Conservation (phyloP, 2,797 vertebrate species). For the Poeciliopsis paucimaculata region DNA sequence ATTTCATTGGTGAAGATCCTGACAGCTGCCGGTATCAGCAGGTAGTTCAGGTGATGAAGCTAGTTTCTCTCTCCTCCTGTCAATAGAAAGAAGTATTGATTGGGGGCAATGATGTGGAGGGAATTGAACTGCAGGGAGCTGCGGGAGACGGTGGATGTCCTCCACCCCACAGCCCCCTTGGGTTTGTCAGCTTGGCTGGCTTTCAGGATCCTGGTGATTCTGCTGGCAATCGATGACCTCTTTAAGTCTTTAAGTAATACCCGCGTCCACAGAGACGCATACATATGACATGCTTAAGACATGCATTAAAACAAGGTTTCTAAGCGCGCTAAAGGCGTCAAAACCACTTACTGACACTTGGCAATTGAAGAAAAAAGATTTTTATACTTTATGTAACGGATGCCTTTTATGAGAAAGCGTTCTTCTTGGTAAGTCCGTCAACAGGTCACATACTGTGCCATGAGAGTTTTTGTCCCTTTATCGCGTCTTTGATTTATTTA, state of each 20-base stretch:
- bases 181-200: conserved; percentile 58
- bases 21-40: conserved; percentile 53
- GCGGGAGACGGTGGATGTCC: conserved; percentile 46
- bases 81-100: conserved; percentile 63
- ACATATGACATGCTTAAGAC: conserved; percentile 62
- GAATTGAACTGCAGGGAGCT: conserved; percentile 56
- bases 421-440: conserved; percentile 48
- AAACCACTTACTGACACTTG: conserved; percentile 62
- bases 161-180: conserved; percentile 22
- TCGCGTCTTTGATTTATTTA: background rate
- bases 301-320: conserved; percentile 58
- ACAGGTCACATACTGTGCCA: background rate
- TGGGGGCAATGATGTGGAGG: conserved; percentile 46
- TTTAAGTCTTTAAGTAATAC: conserved; percentile 70
- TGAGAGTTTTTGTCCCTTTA: background rate
- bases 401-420: conserved; percentile 58
- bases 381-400: conserved; percentile 56
- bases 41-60: conserved; percentile 47
- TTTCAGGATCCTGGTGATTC: conserved; percentile 61
- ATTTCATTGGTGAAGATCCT: conserved; percentile 37
- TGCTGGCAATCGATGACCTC: conserved; percentile 64
- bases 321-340: conserved; percentile 51
- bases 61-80: conserved; percentile 54
- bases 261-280: conserved; percentile 39
- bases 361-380: conserved; percentile 53